Evolutionary conservation across 2,113 vertebrate genomes (phyloP).

Genomic region (Raphicerus campestris): DNA sequence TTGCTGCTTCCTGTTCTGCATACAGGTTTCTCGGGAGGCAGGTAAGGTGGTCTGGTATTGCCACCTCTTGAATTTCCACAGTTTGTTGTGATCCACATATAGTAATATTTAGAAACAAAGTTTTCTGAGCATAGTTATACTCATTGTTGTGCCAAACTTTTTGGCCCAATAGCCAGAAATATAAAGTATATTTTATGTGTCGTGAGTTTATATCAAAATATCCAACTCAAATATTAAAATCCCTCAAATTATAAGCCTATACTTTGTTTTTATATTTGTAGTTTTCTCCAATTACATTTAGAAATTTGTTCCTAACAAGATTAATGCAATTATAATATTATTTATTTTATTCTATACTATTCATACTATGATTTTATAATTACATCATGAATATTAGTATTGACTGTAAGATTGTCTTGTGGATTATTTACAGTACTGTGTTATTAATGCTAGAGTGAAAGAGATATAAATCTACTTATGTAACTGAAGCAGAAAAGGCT

Average conservation of each 20-base stretch:
- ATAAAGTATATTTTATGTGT: neutral
- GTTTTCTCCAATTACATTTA: neutral
- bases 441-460: neutral
- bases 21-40: neutral
- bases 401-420: neutral
- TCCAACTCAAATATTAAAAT: neutral
- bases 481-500: neutral
- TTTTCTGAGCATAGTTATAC: neutral
- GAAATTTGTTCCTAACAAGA: neutral
- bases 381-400: neutral
- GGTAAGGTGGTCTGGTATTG: neutral
- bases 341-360: neutral
- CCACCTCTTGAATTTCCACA: neutral
- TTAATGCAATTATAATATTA: neutral
- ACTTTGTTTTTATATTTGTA: neutral
- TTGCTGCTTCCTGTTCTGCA: neutral
- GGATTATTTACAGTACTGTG: neutral
- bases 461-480: neutral
- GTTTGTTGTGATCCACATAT: neutral
- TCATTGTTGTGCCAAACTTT: neutral
- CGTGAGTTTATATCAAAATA: neutral
- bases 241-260: neutral
- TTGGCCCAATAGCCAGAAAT: neutral
- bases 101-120: neutral
- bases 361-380: neutral